Conservation (phyloP, 2,113 vertebrate species). For the Papio anubis region DNA sequence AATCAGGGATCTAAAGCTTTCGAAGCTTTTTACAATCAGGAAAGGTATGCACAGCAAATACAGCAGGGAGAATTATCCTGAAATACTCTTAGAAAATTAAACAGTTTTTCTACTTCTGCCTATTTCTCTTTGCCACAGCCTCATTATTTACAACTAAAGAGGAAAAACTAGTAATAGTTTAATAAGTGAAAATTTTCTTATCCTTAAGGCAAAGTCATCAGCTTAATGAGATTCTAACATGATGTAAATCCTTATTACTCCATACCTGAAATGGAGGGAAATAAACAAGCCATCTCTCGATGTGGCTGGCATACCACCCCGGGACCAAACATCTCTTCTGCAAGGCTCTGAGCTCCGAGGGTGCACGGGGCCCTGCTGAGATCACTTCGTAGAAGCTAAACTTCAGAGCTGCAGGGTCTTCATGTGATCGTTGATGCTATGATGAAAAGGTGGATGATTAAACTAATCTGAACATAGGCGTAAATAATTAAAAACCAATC, state of each 20-base stretch:
- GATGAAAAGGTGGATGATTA: slow-evolving; percentile 53
- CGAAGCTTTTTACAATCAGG: neutral
- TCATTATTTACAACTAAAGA: neutral
- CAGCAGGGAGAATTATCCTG: neutral
- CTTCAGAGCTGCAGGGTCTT: slow-evolving; percentile 91
- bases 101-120: neutral
- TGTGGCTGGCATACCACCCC: slow-evolving; percentile 93
- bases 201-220: slow-evolving; percentile 37
- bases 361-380: slow-evolving; percentile 88
- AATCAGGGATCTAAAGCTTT: neutral
- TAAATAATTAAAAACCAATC: slow-evolving; percentile 33
- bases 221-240: slow-evolving; percentile 14
- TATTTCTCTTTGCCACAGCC: neutral
- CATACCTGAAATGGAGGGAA: slow-evolving; percentile 94
- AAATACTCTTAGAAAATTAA: neutral
- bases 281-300: slow-evolving; percentile 94
- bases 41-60: neutral
- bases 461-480: neutral
- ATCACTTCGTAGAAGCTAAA: slow-evolving; percentile 97
- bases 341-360: slow-evolving; percentile 90
- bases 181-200: neutral
- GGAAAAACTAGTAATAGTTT: neutral
- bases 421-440: slow-evolving; percentile 95
- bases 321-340: slow-evolving; percentile 95
- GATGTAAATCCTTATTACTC: neutral